Conservation (phyloP, 2,888 invertebrate genomes). For the Microctonus hyperodae region DNA sequence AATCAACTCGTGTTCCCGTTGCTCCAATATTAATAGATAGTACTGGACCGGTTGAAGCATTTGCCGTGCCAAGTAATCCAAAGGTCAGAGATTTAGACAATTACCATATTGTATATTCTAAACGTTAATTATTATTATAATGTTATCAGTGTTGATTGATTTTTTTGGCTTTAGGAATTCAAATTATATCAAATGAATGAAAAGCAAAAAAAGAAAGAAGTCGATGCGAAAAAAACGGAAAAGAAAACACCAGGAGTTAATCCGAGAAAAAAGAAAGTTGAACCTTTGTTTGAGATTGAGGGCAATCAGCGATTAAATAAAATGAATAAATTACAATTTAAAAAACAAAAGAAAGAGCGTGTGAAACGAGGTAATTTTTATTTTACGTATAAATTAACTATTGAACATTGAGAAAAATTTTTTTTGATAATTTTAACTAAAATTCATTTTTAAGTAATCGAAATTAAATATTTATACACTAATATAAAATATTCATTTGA, state of each 20-base stretch:
- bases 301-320: constrained; percentile 73
- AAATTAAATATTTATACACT: neutral
- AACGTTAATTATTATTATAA: neutral
- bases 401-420: too few relatives aligned
- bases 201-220: constrained; percentile 60
- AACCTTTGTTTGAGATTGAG: constrained; percentile 74
- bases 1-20: constrained; percentile 43
- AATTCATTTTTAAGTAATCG: neutral
- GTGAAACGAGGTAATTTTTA: constrained; percentile 59
- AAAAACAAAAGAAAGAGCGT: constrained; percentile 71
- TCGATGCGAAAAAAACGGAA: constrained; percentile 51
- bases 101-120: neutral
- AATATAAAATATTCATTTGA: too few relatives aligned
- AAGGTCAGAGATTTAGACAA: constrained; percentile 38
- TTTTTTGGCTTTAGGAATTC: constrained; percentile 38
- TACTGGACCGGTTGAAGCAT: constrained; percentile 68
- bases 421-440: neutral
- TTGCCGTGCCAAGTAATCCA: constrained; percentile 64
- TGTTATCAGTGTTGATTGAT: constrained; percentile 42
- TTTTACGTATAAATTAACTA: too few relatives aligned
- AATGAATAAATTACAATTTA: constrained; percentile 70
- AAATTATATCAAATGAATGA: constrained; percentile 47
- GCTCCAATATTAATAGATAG: constrained; percentile 68
- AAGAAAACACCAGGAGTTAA: constrained; percentile 50
- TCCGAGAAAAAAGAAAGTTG: constrained; percentile 64